Evolutionary conservation across 2,797 vertebrate genomes (phyloP).

Genomic region (Paratrypauchen microcephalus): DNA sequence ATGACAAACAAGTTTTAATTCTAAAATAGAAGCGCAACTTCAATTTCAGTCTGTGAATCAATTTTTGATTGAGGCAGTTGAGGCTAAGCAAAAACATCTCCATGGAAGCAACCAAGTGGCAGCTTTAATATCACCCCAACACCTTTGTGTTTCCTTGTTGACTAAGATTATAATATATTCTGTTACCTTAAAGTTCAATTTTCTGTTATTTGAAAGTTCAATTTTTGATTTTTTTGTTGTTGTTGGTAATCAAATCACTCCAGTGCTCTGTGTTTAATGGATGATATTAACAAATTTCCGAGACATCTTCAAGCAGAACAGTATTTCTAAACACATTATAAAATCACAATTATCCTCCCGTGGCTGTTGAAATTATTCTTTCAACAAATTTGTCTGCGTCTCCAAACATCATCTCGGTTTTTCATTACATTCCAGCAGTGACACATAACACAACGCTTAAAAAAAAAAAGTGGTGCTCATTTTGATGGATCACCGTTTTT

Average conservation of each 20-base stretch:
- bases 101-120: too few relatives aligned
- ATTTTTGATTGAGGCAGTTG: too few relatives aligned
- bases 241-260: neutral
- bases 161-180: neutral
- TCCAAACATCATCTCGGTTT: neutral
- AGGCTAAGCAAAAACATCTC: too few relatives aligned
- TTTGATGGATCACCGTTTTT: conserved; percentile 39
- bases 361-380: neutral
- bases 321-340: neutral
- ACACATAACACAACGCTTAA: conserved; percentile 16
- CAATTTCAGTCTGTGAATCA: too few relatives aligned
- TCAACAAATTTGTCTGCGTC: neutral
- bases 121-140: too few relatives aligned
- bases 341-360: conserved; percentile 3
- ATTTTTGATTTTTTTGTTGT: neutral
- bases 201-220: neutral
- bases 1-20: too few relatives aligned
- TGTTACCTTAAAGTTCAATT: neutral
- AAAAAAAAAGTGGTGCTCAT: conserved; percentile 18
- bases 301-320: neutral
- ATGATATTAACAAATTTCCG: neutral
- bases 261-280: neutral
- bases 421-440: conserved; percentile 3
- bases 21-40: too few relatives aligned
- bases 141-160: neutral